Evolutionary conservation across 2,888 invertebrate species (phyloP).

Genomic region (Amphipyra tragopoginis): DNA sequence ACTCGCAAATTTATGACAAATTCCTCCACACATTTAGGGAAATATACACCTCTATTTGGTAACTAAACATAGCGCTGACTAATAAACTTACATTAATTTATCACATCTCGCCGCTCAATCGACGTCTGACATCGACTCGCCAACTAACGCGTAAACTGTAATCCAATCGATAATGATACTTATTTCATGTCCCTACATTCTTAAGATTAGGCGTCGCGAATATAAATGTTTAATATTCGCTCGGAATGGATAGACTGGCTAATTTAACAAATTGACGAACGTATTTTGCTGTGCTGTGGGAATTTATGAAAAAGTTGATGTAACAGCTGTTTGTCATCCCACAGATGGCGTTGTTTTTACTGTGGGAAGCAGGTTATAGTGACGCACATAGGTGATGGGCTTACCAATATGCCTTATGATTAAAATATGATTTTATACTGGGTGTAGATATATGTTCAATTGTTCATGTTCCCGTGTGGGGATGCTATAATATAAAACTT

Average conservation of each 20-base stretch:
- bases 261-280: constrained; percentile 28
- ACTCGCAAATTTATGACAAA: constrained; percentile 62
- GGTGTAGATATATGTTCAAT: not conserved
- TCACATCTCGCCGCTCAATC: constrained; percentile 58
- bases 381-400: not conserved
- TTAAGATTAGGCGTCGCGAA: constrained; percentile 59
- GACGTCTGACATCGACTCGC: constrained; percentile 62
- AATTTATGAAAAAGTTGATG: constrained; percentile 26
- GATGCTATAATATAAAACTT: too few relatives aligned
- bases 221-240: constrained; percentile 60
- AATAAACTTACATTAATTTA: constrained; percentile 62
- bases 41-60: constrained; percentile 64
- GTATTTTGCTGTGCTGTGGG: constrained; percentile 23
- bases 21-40: constrained; percentile 66
- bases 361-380: constrained; percentile 13
- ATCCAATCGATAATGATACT: constrained; percentile 61
- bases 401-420: not conserved
- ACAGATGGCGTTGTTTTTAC: constrained; percentile 2
- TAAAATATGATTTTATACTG: constrained; percentile 2
- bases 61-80: constrained; percentile 47
- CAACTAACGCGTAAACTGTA: constrained; percentile 62
- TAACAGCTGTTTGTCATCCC: constrained; percentile 2
- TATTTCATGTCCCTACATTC: constrained; percentile 64
- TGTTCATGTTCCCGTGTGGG: too few relatives aligned
- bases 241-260: constrained; percentile 46